Evolutionary conservation across 2,797 vertebrate species (phyloP).

Genomic region (Leptodactylus fallax): DNA sequence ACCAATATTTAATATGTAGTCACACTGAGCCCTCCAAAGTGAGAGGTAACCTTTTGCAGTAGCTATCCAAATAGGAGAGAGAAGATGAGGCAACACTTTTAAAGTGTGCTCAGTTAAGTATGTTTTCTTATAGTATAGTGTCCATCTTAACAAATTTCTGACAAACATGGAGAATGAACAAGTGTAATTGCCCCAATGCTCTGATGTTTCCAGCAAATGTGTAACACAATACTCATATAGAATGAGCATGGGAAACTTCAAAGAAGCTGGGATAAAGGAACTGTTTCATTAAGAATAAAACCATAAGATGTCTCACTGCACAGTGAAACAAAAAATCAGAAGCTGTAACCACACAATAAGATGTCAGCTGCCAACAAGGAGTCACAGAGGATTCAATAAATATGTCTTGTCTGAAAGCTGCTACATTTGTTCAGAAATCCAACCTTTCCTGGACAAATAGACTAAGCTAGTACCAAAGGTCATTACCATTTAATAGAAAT

Average conservation of each 20-base stretch:
- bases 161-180: background rate
- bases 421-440: slow-evolving; percentile 27
- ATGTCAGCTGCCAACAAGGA: slow-evolving; percentile 8
- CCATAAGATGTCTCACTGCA: background rate
- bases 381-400: slow-evolving; percentile 24
- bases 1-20: no score
- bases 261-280: slow-evolving; percentile 26
- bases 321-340: background rate
- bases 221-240: background rate
- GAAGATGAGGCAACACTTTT: background rate
- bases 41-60: no score
- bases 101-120: background rate
- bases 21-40: no score
- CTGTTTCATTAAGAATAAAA: slow-evolving; percentile 45
- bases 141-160: background rate
- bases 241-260: slow-evolving; percentile 26
- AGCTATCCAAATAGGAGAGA: no score
- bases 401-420: background rate
- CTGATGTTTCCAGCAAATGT: slow-evolving; percentile 16
- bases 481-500: slow-evolving; percentile 24
- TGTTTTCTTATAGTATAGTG: background rate
- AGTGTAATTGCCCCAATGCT: background rate
- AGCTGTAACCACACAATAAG: background rate
- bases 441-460: slow-evolving; percentile 32
- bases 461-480: slow-evolving; percentile 16